Evolutionary conservation across 2,113 vertebrate genomes (phyloP).

Genomic region (Dendropsophus ebraccatus): DNA sequence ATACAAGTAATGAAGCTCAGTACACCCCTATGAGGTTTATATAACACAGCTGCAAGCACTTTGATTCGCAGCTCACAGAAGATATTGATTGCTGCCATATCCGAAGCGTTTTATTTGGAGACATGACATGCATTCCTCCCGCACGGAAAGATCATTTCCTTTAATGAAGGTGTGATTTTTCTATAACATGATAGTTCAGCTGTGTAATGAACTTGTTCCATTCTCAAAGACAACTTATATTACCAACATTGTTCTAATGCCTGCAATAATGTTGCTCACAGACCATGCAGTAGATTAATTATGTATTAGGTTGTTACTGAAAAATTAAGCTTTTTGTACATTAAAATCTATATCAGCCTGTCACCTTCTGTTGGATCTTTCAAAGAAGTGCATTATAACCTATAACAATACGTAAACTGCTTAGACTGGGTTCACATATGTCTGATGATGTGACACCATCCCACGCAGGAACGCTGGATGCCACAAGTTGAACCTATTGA

Average conservation of each 20-base stretch:
- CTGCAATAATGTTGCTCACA: background rate
- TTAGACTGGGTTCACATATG: too few species aligned
- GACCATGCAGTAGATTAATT: background rate
- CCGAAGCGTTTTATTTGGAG: background rate
- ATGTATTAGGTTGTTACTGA: constrained; percentile 19
- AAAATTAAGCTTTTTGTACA: background rate
- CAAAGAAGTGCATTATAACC: background rate
- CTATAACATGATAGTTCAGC: background rate
- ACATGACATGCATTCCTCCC: background rate
- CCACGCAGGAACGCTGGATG: too few species aligned
- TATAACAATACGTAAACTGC: background rate
- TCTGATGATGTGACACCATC: too few species aligned
- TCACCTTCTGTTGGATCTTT: background rate
- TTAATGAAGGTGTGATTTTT: background rate
- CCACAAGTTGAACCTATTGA: too few species aligned
- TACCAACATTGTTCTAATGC: background rate
- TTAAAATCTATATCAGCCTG: too few species aligned
- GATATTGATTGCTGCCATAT: background rate
- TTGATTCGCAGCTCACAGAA: background rate
- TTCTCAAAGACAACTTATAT: background rate
- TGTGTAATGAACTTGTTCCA: constrained; percentile 6
- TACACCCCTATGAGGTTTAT: background rate
- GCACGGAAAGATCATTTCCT: background rate
- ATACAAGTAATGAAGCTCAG: background rate
- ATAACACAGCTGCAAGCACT: background rate